Evolutionary conservation across 1,140 invertebrate species (phyloP), one percentile per base, ranked within the genome.

Genomic region (Ceratitis capitata): DNA sequence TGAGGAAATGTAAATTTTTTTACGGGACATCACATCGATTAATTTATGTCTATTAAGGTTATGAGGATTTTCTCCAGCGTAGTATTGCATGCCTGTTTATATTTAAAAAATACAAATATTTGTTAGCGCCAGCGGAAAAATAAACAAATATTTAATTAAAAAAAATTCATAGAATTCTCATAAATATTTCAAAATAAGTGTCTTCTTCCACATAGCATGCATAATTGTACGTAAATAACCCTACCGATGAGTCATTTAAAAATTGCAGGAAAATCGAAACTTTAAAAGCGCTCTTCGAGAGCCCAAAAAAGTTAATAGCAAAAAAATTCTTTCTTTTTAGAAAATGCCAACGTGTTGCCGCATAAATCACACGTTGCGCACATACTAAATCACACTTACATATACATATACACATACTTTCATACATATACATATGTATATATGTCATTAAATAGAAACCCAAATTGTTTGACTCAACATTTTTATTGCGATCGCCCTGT

Each of bases 91-190:
- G n/a, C n/a, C n/a, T n/a, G n/a, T n/a, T n/a, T n/a, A n/a, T n/a
- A n/a, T n/a, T n/a, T n/a, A n/a, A n/a, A n/a, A n/a, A n/a, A n/a
- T n/a, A n/a, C n/a, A n/a, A n/a, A n/a, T n/a, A n/a, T n/a, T n/a
- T n/a, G n/a, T n/a, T 6, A 6, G 32, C 32, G 32, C 14, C 61
- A 69, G n/a, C 26, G 45, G 23, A 2, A 42, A 78, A 78, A 45
- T 78, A 45, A 78, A 78, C 69, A 78, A 3, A 6, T 2, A 23
- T 26, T 78, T n/a, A n/a, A n/a, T n/a, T n/a, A n/a, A n/a, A n/a
- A n/a, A n/a, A n/a, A n/a, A n/a, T n/a, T 78, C 69, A 45, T 23
- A 78, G 69, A 78, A 78, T 47, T 78, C 42, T 19, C 69, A 78
- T 26, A 78, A 45, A 78, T 78, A 26, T 78, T 78, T 45, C 35